Conservation (phyloP, 1,140 invertebrate genomes). For the Drosophila micromelanica region DNA sequence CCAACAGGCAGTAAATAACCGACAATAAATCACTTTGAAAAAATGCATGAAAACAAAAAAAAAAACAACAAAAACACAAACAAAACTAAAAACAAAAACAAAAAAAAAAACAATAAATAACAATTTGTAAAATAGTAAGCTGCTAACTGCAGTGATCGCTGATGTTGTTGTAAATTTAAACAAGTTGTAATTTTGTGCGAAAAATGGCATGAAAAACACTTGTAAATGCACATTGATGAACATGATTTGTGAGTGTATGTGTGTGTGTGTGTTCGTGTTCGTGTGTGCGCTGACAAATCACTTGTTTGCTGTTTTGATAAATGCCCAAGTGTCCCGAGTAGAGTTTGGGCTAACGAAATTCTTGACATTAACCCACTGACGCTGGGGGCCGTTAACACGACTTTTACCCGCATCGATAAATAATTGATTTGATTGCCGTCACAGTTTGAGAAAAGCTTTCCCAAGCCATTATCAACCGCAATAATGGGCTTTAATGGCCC, state of each 20-base stretch:
- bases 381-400: slow-evolving; percentile 36
- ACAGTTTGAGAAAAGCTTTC: slow-evolving; percentile 43
- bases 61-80: slow-evolving; percentile 14
- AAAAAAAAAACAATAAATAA: slow-evolving; percentile 16
- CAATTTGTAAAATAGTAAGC: slow-evolving; percentile 28
- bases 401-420: slow-evolving; percentile 38
- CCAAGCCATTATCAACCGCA: slow-evolving; percentile 41
- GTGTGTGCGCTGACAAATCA: slow-evolving; percentile 50
- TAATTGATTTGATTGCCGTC: slow-evolving; percentile 54
- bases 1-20: slow-evolving; percentile 68
- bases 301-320: slow-evolving; percentile 40
- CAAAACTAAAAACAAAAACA: slow-evolving; percentile 3
- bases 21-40: slow-evolving; percentile 75
- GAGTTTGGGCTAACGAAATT: slow-evolving; percentile 20
- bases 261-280: slow-evolving; percentile 3
- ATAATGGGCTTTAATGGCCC: slow-evolving; percentile 32
- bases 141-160: slow-evolving; percentile 54
- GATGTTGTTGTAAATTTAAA: slow-evolving; percentile 47
- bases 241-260: slow-evolving; percentile 59
- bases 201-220: slow-evolving; percentile 45
- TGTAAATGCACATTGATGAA: slow-evolving; percentile 68
- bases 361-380: slow-evolving; percentile 24
- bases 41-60: slow-evolving; percentile 51
- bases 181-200: slow-evolving; percentile 70
- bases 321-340: slow-evolving; percentile 2